Conservation (phyloP, 2,113 vertebrate species). For the Odontesthes bonariensis region DNA sequence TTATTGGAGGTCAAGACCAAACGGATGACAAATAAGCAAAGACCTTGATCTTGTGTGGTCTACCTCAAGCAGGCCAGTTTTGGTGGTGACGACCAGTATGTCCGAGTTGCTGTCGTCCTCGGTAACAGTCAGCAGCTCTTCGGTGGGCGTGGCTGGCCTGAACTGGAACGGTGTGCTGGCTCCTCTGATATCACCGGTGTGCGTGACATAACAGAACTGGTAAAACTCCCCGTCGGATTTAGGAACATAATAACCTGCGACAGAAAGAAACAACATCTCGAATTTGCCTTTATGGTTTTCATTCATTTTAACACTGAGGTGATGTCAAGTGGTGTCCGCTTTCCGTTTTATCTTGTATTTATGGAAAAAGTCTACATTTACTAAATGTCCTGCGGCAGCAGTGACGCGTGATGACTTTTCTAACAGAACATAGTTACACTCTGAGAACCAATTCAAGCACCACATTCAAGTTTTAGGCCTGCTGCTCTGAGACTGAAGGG, state of each 20-base stretch:
- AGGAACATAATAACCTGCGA: constrained; percentile 94
- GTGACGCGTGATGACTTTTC: neutral
- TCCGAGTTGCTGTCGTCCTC: constrained; percentile 98
- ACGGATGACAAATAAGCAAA: neutral
- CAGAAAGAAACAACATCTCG: neutral
- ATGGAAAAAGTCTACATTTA: neutral
- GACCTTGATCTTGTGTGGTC: neutral
- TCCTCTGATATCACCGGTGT: constrained; percentile 95
- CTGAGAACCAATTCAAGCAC: neutral
- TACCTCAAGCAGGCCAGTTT: constrained; percentile 96
- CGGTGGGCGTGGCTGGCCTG: constrained; percentile 90
- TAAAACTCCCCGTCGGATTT: constrained; percentile 99
- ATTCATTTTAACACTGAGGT: neutral
- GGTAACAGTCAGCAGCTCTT: constrained; percentile 93
- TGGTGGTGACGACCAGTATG: constrained; percentile 97
- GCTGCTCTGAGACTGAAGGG: constrained; percentile 6
- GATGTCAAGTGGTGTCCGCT: too few species aligned
- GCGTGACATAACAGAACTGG: constrained; percentile 98
- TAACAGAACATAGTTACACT: neutral
- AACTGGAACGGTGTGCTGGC: constrained; percentile 99
- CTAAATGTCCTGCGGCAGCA: too few species aligned
- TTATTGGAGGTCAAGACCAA: neutral
- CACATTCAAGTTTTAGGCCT: neutral
- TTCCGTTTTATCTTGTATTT: neutral
- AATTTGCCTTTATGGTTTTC: neutral